Evolutionary conservation across 2,888 invertebrate species (phyloP), one percentile per base, ranked within the genome.

Genomic region (Acronicta alni): DNA sequence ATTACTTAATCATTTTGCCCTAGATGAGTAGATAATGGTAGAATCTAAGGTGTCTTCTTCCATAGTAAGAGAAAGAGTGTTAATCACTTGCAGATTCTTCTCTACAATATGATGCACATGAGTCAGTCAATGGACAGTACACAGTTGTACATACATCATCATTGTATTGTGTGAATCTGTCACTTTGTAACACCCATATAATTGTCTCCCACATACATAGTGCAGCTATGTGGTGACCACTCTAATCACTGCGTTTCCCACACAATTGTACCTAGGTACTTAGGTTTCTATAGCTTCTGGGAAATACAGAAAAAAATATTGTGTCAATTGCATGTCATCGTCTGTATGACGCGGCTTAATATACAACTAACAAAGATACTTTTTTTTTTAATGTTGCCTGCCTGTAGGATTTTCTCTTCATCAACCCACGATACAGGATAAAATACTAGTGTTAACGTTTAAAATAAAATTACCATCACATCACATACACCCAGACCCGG

Each of bases 311-410:
- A 49, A 57, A 67, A 72, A 65, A 51, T 65, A 32, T 32, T 45
- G 53, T 47, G 53, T 66, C 67, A 59, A 59, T 67, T 59, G 51
- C 67, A 32, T 67, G 67, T 55, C 72, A 72, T 72, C 16, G 6
- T 20, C 37, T 23, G 48, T 69, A 10, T 26, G 3, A 26, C 26
- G 26, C 26, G 26, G 7, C 1, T 23, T 23, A 7, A 4, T 23
- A 23, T n/a, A n/a, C n/a, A n/a, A n/a, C n/a, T n/a, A n/a, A n/a
- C n/a, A n/a, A n/a, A n/a, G n/a, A n/a, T n/a, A n/a, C n/a, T n/a
- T n/a, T n/a, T n/a, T n/a, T n/a, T n/a, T n/a, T n/a, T n/a, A n/a
- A n/a, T n/a, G n/a, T n/a, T n/a, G n/a, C n/a, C n/a, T n/a, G n/a
- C n/a, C n/a, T n/a, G n/a, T n/a, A n/a, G n/a, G n/a, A n/a, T n/a